Evolutionary conservation across 1,140 invertebrate genomes (phyloP).

Genomic region (Laupala kohalensis): DNA sequence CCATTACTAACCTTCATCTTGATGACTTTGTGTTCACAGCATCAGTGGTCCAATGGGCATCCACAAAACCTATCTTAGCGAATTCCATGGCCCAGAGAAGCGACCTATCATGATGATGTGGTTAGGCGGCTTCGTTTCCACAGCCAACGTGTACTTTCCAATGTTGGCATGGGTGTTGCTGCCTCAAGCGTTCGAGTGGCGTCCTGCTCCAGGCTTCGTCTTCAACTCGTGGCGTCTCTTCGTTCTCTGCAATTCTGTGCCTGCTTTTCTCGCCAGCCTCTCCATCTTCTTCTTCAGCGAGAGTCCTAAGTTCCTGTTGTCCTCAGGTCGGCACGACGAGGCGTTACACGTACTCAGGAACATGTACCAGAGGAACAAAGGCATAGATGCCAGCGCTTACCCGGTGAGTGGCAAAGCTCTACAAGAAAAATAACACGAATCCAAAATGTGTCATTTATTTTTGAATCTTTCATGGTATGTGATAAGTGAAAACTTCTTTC

Average conservation of each 20-base stretch:
- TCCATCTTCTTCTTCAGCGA: constrained; percentile 28
- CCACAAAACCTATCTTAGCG: constrained; percentile 52
- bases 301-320: constrained; percentile 75
- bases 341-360: constrained; percentile 43
- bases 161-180: constrained; percentile 39
- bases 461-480: too few species aligned
- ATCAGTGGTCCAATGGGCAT: constrained; percentile 51
- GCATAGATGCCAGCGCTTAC: constrained; percentile 41
- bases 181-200: constrained; percentile 25
- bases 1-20: too few species aligned
- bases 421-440: too few species aligned
- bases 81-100: constrained; percentile 36
- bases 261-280: constrained; percentile 41
- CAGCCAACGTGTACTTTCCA: constrained; percentile 19
- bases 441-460: too few species aligned
- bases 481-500: too few species aligned
- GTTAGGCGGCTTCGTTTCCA: not conserved
- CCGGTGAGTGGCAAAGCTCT: too few species aligned
- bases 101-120: not conserved
- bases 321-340: constrained; percentile 49
- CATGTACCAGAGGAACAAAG: constrained; percentile 47
- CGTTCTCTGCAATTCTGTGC: constrained; percentile 44
- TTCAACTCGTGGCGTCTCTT: constrained; percentile 54
- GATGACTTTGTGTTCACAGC: too few species aligned
- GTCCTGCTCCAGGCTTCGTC: constrained; percentile 25